These are phyloP conservation scores for Acyrthosiphon pisum DNA, from an alignment of 1,140 invertebrate genomes.

Conservation along the genomic window DNA sequence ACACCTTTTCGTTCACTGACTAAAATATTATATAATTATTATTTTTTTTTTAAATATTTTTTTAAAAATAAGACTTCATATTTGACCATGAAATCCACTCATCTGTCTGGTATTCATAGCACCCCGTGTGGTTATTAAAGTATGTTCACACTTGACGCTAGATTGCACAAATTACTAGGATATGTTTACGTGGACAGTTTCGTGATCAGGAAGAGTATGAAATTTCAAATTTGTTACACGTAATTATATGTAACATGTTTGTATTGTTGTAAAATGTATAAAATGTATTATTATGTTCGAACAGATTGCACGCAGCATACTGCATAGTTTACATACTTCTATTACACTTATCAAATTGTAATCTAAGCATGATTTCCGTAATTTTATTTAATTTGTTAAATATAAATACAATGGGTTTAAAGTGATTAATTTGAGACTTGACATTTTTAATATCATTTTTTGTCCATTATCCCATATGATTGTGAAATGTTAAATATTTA, in stretches of 20 bases:
- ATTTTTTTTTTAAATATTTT: not conserved
- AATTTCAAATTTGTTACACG: slow-evolving; percentile 11
- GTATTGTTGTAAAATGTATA: not conserved
- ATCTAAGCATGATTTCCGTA: not conserved
- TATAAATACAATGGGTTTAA: not conserved
- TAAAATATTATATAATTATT: not conserved
- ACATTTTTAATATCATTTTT: not conserved
- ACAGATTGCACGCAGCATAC: not conserved
- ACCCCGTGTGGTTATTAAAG: not conserved
- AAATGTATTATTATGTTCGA: not conserved
- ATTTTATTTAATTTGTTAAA: not conserved
- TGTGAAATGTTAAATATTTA: not conserved
- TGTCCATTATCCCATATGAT: not conserved
- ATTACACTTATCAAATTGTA: not conserved
- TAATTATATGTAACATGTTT: not conserved
- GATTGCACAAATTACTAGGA: not conserved
- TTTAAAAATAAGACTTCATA: not conserved
- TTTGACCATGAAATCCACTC: not conserved
- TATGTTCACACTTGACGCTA: not conserved
- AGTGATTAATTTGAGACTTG: not conserved
- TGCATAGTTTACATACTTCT: not conserved
- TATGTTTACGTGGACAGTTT: not conserved
- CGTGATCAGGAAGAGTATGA: not conserved
- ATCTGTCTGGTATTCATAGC: not conserved
- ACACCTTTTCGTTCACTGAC: not conserved